Conservation (phyloP, 2,888 invertebrate genomes). For the Netelia virgata region DNA sequence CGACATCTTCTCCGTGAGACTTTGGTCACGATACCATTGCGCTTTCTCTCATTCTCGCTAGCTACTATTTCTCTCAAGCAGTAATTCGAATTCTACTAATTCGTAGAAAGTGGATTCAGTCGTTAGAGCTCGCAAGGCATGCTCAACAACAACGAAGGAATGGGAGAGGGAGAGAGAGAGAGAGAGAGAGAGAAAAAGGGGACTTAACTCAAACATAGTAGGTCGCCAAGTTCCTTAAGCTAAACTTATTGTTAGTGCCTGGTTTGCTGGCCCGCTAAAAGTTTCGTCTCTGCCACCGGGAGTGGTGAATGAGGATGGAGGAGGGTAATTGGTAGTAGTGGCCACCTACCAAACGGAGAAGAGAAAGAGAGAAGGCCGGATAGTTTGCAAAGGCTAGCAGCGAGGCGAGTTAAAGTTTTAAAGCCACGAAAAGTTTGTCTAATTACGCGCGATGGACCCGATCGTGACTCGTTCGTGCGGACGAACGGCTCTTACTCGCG, state of each 20-base stretch:
- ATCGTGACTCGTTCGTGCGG: constrained; percentile 77
- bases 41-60: constrained; percentile 16
- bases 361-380: background rate
- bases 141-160: constrained; percentile 32
- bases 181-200: constrained; percentile 31
- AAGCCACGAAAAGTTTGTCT: constrained; percentile 80
- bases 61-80: constrained; percentile 26
- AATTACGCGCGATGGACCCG: constrained; percentile 78
- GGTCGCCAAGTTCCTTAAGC: constrained; percentile 70
- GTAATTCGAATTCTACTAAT: constrained; percentile 68
- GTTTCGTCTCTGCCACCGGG: constrained; percentile 61
- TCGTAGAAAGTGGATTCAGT: constrained; percentile 61
- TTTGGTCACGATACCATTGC: constrained; percentile 17
- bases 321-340: constrained; percentile 62
- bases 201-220: constrained; percentile 68
- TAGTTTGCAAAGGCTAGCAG: constrained; percentile 32
- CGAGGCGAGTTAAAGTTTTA: constrained; percentile 80
- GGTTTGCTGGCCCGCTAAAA: constrained; percentile 58
- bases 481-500: constrained; percentile 35
- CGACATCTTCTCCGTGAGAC: constrained; percentile 39
- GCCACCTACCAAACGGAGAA: constrained; percentile 31
- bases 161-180: constrained; percentile 8
- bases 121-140: constrained; percentile 40
- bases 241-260: constrained; percentile 70
- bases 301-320: constrained; percentile 47